Evolutionary conservation across 2,797 vertebrate genomes (phyloP), one percentile per base, ranked within the genome.

Genomic region (Bryconaethiops microstoma): DNA sequence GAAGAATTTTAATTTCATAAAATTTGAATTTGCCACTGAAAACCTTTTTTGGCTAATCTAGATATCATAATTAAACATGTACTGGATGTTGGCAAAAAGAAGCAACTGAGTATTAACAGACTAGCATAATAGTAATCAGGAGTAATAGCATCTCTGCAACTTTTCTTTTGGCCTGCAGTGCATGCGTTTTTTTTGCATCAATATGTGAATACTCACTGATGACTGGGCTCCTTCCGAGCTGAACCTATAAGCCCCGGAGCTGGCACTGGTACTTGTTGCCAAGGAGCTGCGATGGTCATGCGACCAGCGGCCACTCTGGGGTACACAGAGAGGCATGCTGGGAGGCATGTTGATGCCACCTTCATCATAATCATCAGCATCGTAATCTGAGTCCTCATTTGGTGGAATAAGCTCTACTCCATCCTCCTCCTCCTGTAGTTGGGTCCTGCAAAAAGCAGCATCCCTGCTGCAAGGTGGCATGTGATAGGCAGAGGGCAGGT

Each of bases 191-290:
- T 9, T 59, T 23, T 40, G 50, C 40, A 40, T 52, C 10, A 29
- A 16, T 68, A 39, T 50, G 64, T 48, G 10, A 6, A 19, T 12
- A 83, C 97, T 94, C 74, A 99, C 98, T 17, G 98, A 99, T 48
- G 97, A 99, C 89, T 98, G 98, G 0, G 96, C 95, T 21, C 97
- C 97, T 75, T 99, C 98, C 0, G 97, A 99, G 88, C 97, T 97
- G 87, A 99, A 97, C 17, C 96, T 94, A 87, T 98, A 98, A 0
- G 93, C 96, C 57, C 96, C 96, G 0, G 97, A 99, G 88, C 97
- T 97, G 86, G 95, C 97, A 94, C 96, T 99, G 86, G 95, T 97
- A 94, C 96, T 99, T 0, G 97, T 99, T 0, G 97, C 96, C 25
- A 97, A 87, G 0, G 98, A 99, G 69, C 93, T 96, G 0, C 96